Conservation (phyloP, 2,797 vertebrate genomes). For the Crenuchus spilurus region DNA sequence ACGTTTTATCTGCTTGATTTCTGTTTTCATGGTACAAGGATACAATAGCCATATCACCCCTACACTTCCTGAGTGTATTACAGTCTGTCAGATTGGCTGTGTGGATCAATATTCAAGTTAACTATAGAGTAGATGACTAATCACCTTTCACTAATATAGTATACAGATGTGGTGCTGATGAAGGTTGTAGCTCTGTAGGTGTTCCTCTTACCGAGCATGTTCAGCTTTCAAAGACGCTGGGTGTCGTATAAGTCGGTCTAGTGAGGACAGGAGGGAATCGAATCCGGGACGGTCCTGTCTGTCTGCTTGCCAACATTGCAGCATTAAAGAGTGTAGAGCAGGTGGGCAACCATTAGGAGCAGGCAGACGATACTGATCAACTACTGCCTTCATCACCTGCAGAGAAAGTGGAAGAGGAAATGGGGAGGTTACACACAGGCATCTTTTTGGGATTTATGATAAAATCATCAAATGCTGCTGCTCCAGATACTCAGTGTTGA, state of each 20-base stretch:
- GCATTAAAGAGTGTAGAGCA: constrained; percentile 93
- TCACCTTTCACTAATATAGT: too few species aligned
- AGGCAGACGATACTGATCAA: constrained; percentile 92
- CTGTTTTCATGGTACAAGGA: too few species aligned
- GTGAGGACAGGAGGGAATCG: constrained; percentile 85
- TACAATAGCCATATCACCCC: too few species aligned
- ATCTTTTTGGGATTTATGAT: too few species aligned
- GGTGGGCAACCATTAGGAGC: constrained; percentile 90
- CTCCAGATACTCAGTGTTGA: too few species aligned
- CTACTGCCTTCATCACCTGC: constrained; percentile 95
- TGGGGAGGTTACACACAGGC: constrained; percentile 16
- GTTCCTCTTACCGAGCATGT: constrained; percentile 72
- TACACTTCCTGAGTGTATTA: too few species aligned
- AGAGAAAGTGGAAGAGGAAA: constrained; percentile 2
- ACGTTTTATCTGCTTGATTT: too few species aligned
- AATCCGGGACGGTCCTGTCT: constrained; percentile 85
- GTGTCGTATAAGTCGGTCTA: constrained; percentile 82
- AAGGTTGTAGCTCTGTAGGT: not conserved
- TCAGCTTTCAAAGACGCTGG: constrained; percentile 80
- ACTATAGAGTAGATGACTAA: too few species aligned
- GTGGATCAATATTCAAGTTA: too few species aligned
- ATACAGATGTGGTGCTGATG: not conserved
- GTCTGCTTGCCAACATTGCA: constrained; percentile 92
- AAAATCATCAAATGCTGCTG: too few species aligned
- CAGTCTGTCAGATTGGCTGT: too few species aligned